Percentiles rank a stretch among this genome's conserved stretches.
Evolutionary conservation across 2,113 vertebrate genomes (phyloP).

Genomic region (Myrmecobius fasciatus): DNA sequence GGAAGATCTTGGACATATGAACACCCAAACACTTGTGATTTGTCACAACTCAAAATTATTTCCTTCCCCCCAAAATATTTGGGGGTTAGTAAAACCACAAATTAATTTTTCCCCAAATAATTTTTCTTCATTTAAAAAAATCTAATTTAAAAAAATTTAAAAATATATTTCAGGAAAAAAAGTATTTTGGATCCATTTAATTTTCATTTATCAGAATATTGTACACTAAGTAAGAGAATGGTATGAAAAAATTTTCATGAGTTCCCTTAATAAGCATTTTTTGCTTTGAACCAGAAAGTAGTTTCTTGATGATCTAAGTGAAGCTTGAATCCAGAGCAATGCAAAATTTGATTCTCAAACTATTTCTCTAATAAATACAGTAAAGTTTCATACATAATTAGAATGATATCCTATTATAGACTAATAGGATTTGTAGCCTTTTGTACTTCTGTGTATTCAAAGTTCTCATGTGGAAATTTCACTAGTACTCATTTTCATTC

Average conservation of each 20-base stretch:
- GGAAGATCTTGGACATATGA: constrained; percentile 10
- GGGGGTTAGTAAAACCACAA: constrained; percentile 49
- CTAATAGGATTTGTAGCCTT: background rate
- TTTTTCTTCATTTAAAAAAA: constrained; percentile 63
- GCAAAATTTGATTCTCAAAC: constrained; percentile 49
- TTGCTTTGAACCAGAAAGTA: constrained; percentile 44
- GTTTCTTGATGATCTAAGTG: constrained; percentile 56
- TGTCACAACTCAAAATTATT: constrained; percentile 55
- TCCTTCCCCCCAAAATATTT: constrained; percentile 44
- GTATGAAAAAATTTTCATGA: constrained; percentile 59
- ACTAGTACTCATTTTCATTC: background rate
- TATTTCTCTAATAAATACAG: constrained; percentile 29
- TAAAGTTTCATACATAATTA: background rate
- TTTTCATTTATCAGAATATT: constrained; percentile 63
- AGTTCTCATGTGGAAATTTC: background rate
- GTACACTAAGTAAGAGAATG: constrained; percentile 59
- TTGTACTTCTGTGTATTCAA: background rate
- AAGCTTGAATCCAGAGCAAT: constrained; percentile 38
- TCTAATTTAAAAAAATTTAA: constrained; percentile 41
- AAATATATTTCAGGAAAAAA: constrained; percentile 67
- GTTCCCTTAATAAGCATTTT: constrained; percentile 55
- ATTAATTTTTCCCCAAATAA: constrained; percentile 61
- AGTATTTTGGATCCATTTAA: constrained; percentile 68
- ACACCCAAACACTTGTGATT: constrained; percentile 46
- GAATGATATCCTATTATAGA: background rate